A percentile compares a stretch with the other conserved stretches of the same genome.
Evolutionary conservation across 1,140 invertebrate genomes (phyloP).

Genomic region (Drosophila subpulchrella): DNA sequence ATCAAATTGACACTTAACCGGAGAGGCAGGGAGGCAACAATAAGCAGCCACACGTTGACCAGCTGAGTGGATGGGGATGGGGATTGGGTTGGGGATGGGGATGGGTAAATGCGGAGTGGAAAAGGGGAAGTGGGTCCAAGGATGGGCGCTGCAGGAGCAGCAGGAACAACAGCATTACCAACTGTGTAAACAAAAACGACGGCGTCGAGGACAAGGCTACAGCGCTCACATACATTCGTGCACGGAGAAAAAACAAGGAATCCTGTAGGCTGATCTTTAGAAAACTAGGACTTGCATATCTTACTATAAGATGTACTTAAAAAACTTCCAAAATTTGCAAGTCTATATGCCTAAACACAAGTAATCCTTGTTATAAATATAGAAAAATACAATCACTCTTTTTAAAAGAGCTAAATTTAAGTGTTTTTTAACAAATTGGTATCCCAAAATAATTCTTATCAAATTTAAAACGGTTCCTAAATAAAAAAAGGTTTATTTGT

Average conservation of each 20-base stretch:
- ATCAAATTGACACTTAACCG: slow-evolving; percentile 81
- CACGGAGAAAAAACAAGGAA: not conserved
- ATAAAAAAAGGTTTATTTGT: too few relatives aligned
- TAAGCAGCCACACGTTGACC: slow-evolving; percentile 74
- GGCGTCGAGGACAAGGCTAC: slow-evolving; percentile 35
- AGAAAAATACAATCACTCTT: too few relatives aligned
- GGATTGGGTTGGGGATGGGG: too few relatives aligned
- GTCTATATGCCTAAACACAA: too few relatives aligned
- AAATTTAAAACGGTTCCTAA: too few relatives aligned
- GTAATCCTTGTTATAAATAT: too few relatives aligned
- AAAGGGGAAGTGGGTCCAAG: slow-evolving; percentile 13
- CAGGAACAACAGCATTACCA: slow-evolving; percentile 54
- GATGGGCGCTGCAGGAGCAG: slow-evolving; percentile 38
- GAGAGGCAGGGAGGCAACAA: slow-evolving; percentile 36
- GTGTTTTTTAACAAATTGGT: too few relatives aligned
- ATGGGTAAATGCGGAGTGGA: not conserved
- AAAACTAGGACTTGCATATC: not conserved
- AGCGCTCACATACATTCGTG: slow-evolving; percentile 13
- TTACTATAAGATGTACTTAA: too few relatives aligned
- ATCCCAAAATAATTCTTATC: too few relatives aligned
- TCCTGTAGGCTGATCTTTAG: not conserved
- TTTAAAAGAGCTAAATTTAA: too few relatives aligned
- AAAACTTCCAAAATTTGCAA: too few relatives aligned
- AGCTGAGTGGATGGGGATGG: slow-evolving; percentile 33
- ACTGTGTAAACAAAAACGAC: slow-evolving; percentile 74